Conservation (phyloP, 2,888 invertebrate genomes). For the Drosophila pseudotakahashii region DNA sequence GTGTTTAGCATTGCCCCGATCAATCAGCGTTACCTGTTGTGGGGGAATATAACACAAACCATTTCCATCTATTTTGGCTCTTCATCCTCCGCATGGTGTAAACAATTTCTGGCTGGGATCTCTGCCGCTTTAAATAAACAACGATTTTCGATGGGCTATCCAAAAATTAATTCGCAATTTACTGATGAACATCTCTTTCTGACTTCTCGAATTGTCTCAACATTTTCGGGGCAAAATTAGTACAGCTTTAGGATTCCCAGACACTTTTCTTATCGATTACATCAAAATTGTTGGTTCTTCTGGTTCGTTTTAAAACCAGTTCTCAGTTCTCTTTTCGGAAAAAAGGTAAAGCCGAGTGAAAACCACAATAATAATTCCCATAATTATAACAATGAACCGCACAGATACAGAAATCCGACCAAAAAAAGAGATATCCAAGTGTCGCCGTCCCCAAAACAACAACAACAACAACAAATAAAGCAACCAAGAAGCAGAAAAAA, state of each 20-base stretch:
- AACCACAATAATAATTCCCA: slow-evolving; percentile 78
- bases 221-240: slow-evolving; percentile 9
- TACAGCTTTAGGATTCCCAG: slow-evolving; percentile 20
- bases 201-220: slow-evolving; percentile 31
- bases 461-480: slow-evolving; percentile 19
- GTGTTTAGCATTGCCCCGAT: slow-evolving; percentile 32
- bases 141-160: slow-evolving; percentile 22
- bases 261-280: slow-evolving; percentile 45
- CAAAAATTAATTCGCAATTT: slow-evolving; percentile 40
- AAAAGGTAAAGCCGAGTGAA: slow-evolving; percentile 64
- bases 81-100: slow-evolving; percentile 26
- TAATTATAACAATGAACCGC: slow-evolving; percentile 73
- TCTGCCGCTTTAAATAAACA: slow-evolving; percentile 28
- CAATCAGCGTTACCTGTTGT: slow-evolving; percentile 38
- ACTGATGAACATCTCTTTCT: slow-evolving; percentile 14
- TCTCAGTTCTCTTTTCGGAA: slow-evolving; percentile 35
- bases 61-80: slow-evolving; percentile 41
- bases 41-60: slow-evolving; percentile 28
- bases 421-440: slow-evolving; percentile 70
- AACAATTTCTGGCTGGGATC: slow-evolving; percentile 36
- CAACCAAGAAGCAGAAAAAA: slow-evolving; percentile 21
- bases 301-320: slow-evolving; percentile 54
- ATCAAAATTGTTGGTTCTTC: slow-evolving; percentile 37
- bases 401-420: slow-evolving; percentile 46
- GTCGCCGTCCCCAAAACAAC: slow-evolving; percentile 58